phyloP scores from a whole-genome alignment of 2,113 vertebrate genomes.

The Paramisgurnus dabryanus region DNA sequence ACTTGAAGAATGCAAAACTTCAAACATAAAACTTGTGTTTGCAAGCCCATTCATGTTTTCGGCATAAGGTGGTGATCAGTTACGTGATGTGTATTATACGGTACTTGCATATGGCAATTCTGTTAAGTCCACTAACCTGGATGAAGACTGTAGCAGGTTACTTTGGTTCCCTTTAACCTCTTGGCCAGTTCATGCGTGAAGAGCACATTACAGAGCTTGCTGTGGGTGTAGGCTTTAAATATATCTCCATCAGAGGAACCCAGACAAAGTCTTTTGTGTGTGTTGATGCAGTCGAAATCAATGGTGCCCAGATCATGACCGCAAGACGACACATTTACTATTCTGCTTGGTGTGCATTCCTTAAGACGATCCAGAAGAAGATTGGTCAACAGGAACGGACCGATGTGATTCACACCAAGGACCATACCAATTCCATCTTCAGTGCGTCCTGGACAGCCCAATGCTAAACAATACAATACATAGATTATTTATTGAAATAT shows the following conservation, averaged over 20 bases:
- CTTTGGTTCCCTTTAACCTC: slow-evolving; percentile 22
- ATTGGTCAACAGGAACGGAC: slow-evolving; percentile 23
- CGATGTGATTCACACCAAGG: slow-evolving; percentile 21
- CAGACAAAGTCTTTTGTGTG: slow-evolving; percentile 5
- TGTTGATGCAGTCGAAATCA: slow-evolving; percentile 27
- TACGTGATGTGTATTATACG: too few relatives aligned
- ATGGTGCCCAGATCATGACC: slow-evolving; percentile 28
- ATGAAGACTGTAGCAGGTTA: slow-evolving; percentile 34
- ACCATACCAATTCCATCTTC: slow-evolving; percentile 23
- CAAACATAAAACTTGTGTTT: too few relatives aligned
- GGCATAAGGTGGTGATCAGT: too few relatives aligned
- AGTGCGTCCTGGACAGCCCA: background rate
- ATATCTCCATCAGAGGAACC: background rate
- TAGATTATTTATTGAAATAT: too few relatives aligned
- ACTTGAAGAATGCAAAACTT: too few relatives aligned
- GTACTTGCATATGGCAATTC: background rate
- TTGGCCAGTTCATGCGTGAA: slow-evolving; percentile 42
- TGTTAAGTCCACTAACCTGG: background rate
- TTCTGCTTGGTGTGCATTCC: slow-evolving; percentile 1
- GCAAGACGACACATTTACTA: slow-evolving; percentile 11
- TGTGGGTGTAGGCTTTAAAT: slow-evolving; percentile 11
- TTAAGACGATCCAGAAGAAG: slow-evolving; percentile 20
- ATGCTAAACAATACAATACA: background rate
- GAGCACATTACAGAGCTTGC: slow-evolving; percentile 45
- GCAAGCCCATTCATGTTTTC: too few relatives aligned